A percentile compares a stretch with the other conserved stretches of the same genome.
Evolutionary conservation across 1,140 invertebrate genomes (phyloP).

Genomic region (Euschistus heros): DNA sequence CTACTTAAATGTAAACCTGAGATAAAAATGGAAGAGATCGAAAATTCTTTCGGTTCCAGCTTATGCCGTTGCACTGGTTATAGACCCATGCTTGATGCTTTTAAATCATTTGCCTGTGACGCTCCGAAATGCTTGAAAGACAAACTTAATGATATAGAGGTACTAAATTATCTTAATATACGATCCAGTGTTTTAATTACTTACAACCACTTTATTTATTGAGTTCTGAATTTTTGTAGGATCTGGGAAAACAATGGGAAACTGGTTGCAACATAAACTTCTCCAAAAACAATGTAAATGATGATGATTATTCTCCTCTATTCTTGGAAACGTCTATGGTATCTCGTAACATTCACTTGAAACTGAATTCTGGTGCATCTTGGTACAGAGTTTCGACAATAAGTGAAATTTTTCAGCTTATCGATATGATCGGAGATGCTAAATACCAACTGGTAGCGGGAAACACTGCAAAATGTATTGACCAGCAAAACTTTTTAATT

Average conservation of each 20-base stretch:
- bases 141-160: slow-evolving; percentile 49
- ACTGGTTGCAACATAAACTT: too few species aligned
- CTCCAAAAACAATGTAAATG: neutral
- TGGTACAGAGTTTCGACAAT: slow-evolving; percentile 24
- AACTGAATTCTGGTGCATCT: neutral
- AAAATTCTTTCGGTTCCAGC: slow-evolving; percentile 67
- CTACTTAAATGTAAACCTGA: slow-evolving; percentile 27
- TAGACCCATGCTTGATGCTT: slow-evolving; percentile 68
- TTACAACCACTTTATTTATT: too few species aligned
- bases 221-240: too few species aligned
- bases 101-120: slow-evolving; percentile 60
- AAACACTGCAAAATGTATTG: slow-evolving; percentile 57
- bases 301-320: slow-evolving; percentile 7
- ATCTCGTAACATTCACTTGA: neutral
- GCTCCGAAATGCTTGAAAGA: slow-evolving; percentile 39
- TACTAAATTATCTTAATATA: slow-evolving; percentile 20
- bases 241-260: too few species aligned
- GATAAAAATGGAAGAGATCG: slow-evolving; percentile 53
- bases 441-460: slow-evolving; percentile 51
- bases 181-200: too few species aligned
- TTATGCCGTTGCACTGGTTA: slow-evolving; percentile 82
- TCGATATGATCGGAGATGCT: slow-evolving; percentile 37
- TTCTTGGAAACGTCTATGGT: slow-evolving; percentile 11
- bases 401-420: slow-evolving; percentile 38
- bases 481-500: too few species aligned